Evolutionary conservation across 2,888 invertebrate genomes (phyloP).

Genomic region (Catonia carolina): DNA sequence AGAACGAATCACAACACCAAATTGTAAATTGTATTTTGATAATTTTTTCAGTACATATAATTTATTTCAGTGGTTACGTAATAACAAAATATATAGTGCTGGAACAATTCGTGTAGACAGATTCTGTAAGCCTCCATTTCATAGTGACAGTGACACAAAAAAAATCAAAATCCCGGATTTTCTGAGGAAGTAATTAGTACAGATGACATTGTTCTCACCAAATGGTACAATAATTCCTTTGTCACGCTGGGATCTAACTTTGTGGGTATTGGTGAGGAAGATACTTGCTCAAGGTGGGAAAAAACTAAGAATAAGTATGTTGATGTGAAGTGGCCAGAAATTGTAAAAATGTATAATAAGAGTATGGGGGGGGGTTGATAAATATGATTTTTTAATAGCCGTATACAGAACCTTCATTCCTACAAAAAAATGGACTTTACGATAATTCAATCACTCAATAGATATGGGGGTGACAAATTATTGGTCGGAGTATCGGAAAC

Average conservation of each 20-base stretch:
- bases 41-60: constrained; percentile 26
- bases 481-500: constrained; percentile 24
- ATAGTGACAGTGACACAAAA: constrained; percentile 17
- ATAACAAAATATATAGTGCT: constrained; percentile 17
- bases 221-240: constrained; percentile 24
- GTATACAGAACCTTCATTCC: constrained; percentile 23
- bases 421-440: constrained; percentile 24
- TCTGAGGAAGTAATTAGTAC: constrained; percentile 9
- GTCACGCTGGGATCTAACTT: constrained; percentile 18
- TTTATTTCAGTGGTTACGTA: constrained; percentile 13
- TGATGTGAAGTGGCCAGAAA: constrained; percentile 17
- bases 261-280: constrained; percentile 18
- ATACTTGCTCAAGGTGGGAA: constrained; percentile 20
- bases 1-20: constrained; percentile 12
- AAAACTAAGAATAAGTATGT: constrained; percentile 18
- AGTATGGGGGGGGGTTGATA: constrained; percentile 27
- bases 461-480: constrained; percentile 24
- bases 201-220: constrained; percentile 20
- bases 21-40: constrained; percentile 26
- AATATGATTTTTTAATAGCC: constrained; percentile 19
- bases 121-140: constrained; percentile 23
- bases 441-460: constrained; percentile 22
- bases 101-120: constrained; percentile 24
- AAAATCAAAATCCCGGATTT: constrained; percentile 15
- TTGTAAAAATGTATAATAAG: constrained; percentile 21